These are phyloP conservation scores for Macrobrachium nipponense DNA, from an alignment of 1,140 invertebrate species.

Conservation along the genomic window DNA sequence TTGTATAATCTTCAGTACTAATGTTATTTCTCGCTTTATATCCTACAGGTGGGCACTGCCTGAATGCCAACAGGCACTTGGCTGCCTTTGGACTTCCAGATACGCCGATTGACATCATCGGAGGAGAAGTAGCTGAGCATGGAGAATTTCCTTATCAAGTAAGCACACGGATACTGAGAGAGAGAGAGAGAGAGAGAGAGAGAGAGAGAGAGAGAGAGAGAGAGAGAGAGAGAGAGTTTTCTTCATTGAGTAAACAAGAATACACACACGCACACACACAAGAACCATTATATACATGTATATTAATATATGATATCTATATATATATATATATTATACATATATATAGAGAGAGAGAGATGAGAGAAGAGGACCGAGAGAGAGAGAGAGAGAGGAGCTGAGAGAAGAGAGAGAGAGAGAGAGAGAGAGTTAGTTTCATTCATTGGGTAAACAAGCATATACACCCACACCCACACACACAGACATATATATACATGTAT, in stretches of 20 bases:
- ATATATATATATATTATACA: too few relatives aligned
- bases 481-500: too few relatives aligned
- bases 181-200: constrained; percentile 15
- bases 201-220: constrained; percentile 23
- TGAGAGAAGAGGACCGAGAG: constrained; percentile 22
- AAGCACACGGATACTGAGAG: neutral
- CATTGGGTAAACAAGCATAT: too few relatives aligned
- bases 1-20: too few relatives aligned
- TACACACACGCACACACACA: too few relatives aligned
- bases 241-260: neutral
- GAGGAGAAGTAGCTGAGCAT: neutral
- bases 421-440: too few relatives aligned
- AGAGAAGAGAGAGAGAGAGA: neutral
- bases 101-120: neutral
- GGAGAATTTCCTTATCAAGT: constrained; percentile 18
- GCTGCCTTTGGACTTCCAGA: neutral
- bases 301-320: too few relatives aligned
- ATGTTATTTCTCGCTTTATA: too few relatives aligned
- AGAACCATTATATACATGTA: too few relatives aligned
- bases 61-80: neutral
- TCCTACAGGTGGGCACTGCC: neutral
- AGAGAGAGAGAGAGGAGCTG: constrained; percentile 17
- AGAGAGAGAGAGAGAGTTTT: neutral
- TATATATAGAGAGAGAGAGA: constrained; percentile 19
- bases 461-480: too few relatives aligned